Evolutionary conservation across 2,888 invertebrate species (phyloP), one percentile per base, ranked within the genome.

Genomic region (Volucella bombylans): DNA sequence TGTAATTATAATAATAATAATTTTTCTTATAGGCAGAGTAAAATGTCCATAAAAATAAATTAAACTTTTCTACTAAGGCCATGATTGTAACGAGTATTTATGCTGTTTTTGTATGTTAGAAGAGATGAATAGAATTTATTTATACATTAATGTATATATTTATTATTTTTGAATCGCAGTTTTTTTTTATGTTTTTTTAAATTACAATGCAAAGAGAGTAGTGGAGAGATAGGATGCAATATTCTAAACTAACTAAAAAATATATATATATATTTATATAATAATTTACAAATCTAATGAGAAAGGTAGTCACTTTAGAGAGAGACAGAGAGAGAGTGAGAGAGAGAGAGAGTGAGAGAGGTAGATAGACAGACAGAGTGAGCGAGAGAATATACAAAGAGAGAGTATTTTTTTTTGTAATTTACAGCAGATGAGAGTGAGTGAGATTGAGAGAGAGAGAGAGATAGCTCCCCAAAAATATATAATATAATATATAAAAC

Each of bases 261-360:
- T 61, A 14, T 69, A 54, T 47, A 61, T 68, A 45, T 69, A 23
- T 55, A 67, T 68, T 76, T 45, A 65, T 74, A 65, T 67, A 65
- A 73, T 73, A 77, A 64, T 82, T 31, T 82, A 82, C 77, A 81
- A 78, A 55, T 78, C 86, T 82, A 86, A 78, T 78, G 72, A 78
- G 59, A 83, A 64, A 77, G 69, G 82, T 86, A 85, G 59, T 82
- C 86, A 86, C 83, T 86, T 67, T 77, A 87, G 61, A 82, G 72
- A 78, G 81, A 83, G 69, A 69, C 8, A 41, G 47, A 61, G 61
- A 31, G 31, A 6, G 64, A 71, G 52, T 67, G 55, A 77, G 6
- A 31, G 31, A 65, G 67, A 88, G 82, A 87, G 79, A 87, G 87
- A 88, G 86, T 87, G 87, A 87, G 87, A 74, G 6, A 31, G 31